These are phyloP conservation scores for Anas platyrhynchos DNA, from an alignment of 2,113 vertebrate species.

Conservation along the genomic window DNA sequence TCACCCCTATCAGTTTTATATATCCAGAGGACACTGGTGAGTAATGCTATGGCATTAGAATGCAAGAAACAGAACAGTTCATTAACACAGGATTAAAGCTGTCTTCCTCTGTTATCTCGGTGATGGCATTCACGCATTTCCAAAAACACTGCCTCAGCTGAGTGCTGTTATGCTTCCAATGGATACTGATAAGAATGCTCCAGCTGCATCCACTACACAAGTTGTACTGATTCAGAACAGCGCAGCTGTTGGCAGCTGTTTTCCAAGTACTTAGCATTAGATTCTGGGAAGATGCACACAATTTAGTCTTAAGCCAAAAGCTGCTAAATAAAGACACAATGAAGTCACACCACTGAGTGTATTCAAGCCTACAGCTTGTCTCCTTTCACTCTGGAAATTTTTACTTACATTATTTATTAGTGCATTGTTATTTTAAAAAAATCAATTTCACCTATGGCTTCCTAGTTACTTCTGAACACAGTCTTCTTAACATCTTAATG, in stretches of 20 bases:
- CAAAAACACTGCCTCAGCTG: not conserved
- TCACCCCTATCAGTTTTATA: not conserved
- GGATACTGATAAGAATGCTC: not conserved
- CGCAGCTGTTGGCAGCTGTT: not conserved
- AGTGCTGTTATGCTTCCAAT: not conserved
- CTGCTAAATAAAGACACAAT: not conserved
- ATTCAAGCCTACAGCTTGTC: not conserved
- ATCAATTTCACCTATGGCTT: not conserved
- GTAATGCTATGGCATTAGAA: not conserved
- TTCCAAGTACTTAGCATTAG: not conserved
- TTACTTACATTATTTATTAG: not conserved
- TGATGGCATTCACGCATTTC: not conserved
- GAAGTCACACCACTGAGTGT: not conserved
- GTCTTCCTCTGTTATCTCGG: not conserved
- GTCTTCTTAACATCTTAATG: not conserved
- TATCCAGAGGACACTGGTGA: not conserved
- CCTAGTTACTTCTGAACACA: not conserved
- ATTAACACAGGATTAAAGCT: not conserved
- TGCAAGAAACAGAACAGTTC: not conserved
- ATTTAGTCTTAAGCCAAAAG: not conserved
- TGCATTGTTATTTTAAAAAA: not conserved
- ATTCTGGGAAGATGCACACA: not conserved
- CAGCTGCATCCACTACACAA: not conserved
- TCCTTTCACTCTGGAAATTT: not conserved
- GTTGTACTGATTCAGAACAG: not conserved